Evolutionary conservation across 1,140 invertebrate genomes (phyloP).

Genomic region (Polypedilum vanderplanki): DNA sequence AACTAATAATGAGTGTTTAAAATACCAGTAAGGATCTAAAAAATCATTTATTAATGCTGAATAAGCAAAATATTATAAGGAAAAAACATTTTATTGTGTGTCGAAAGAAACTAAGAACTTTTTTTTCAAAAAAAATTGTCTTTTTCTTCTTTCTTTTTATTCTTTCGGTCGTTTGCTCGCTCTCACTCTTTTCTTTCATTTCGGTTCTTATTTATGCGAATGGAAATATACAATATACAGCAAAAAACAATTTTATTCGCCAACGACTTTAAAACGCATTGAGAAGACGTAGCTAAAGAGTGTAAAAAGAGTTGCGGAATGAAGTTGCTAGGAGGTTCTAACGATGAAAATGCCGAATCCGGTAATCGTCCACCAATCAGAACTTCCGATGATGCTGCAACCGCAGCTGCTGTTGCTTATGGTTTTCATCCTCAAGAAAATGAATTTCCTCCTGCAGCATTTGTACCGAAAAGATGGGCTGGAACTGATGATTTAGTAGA

Average conservation of each 20-base stretch:
- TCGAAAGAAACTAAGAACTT: background rate
- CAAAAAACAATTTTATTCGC: too few relatives aligned
- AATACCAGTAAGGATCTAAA: background rate
- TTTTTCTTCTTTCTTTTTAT: constrained; percentile 14
- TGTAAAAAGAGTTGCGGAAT: background rate
- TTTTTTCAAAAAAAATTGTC: background rate
- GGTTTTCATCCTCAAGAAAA: constrained; percentile 65
- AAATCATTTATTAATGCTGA: background rate
- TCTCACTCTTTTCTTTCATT: background rate
- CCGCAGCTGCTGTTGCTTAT: constrained; percentile 68
- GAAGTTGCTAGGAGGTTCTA: constrained; percentile 14
- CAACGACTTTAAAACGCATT: too few relatives aligned
- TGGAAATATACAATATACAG: background rate
- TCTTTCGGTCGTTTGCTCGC: background rate
- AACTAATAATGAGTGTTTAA: constrained; percentile 2
- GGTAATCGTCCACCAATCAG: constrained; percentile 1
- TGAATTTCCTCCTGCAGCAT: constrained; percentile 50
- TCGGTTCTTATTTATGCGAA: background rate
- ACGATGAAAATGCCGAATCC: background rate
- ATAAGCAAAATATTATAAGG: background rate
- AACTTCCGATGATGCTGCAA: constrained; percentile 59
- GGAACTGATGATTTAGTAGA: constrained; percentile 64
- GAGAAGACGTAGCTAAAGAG: too few relatives aligned
- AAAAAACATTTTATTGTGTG: background rate
- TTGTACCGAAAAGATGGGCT: constrained; percentile 60